A percentile compares a stretch with the other conserved stretches of the same genome.
phyloP scores from a whole-genome alignment of 2,888 invertebrate species.

The Mythimna ferrago region DNA sequence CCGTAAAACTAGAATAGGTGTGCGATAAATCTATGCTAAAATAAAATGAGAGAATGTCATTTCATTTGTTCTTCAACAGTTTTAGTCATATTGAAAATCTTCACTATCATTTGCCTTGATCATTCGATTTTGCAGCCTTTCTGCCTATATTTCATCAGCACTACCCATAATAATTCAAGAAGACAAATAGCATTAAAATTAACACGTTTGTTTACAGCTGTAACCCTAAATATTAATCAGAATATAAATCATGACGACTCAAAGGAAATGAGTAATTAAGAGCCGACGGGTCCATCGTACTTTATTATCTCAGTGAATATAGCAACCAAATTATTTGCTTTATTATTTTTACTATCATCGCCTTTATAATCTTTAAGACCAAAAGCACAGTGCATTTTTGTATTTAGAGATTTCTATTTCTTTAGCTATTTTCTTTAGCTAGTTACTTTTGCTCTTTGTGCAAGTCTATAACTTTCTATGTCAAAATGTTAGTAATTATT shows the following conservation, averaged over 20 bases:
- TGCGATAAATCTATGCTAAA: too few relatives aligned
- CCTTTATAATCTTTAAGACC: background rate
- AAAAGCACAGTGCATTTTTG: background rate
- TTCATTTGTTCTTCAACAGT: background rate
- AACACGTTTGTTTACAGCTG: constrained; percentile 38
- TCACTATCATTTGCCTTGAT: background rate
- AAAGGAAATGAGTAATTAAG: constrained; percentile 60
- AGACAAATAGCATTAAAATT: constrained; percentile 44
- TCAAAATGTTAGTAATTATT: too few relatives aligned
- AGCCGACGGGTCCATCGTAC: constrained; percentile 28
- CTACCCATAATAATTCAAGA: constrained; percentile 27
- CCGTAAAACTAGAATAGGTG: too few relatives aligned
- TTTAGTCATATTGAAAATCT: background rate
- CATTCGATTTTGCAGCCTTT: background rate
- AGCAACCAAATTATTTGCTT: constrained; percentile 41
- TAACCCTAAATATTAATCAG: constrained; percentile 48
- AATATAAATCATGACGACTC: constrained; percentile 51
- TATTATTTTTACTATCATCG: constrained; percentile 2
- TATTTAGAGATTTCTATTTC: background rate
- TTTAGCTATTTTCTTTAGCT: too few relatives aligned
- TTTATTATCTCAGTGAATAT: constrained; percentile 41
- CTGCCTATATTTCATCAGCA: constrained; percentile 15
- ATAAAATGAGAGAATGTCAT: too few relatives aligned
- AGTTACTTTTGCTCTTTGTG: background rate
- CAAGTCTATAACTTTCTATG: background rate